A percentile compares a stretch with the other conserved stretches of the same genome.
These are phyloP conservation scores for Marmota flaviventris DNA, from an alignment of 2,113 vertebrate species.

Conservation along the genomic window DNA sequence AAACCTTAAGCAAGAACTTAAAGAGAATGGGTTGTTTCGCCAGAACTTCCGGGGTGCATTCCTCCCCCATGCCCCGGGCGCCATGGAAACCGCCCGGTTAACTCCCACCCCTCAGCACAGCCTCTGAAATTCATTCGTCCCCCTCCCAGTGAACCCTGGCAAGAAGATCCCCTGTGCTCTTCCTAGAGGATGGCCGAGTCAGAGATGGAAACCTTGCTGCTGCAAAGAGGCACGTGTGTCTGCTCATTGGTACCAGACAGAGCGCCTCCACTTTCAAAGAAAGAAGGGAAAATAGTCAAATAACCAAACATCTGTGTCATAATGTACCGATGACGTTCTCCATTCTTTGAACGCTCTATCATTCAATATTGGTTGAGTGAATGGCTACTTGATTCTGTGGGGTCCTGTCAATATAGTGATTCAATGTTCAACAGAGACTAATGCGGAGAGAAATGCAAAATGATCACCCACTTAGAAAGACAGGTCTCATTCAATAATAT, in stretches of 20 bases:
- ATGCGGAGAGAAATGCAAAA: background rate
- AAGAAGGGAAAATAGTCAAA: background rate
- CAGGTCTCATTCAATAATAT: background rate
- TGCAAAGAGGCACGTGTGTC: too few relatives aligned
- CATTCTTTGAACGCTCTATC: background rate
- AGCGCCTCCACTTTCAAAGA: background rate
- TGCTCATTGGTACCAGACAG: background rate
- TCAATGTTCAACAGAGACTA: background rate
- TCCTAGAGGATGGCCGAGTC: too few relatives aligned
- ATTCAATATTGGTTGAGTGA: background rate
- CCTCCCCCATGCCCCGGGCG: too few relatives aligned
- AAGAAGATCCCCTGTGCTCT: too few relatives aligned
- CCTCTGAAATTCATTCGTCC: too few relatives aligned
- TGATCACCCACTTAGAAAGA: background rate
- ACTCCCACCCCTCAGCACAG: too few relatives aligned
- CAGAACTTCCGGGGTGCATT: too few relatives aligned
- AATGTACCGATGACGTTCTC: background rate
- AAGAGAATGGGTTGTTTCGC: too few relatives aligned
- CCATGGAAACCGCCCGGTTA: too few relatives aligned
- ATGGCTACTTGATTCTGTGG: background rate
- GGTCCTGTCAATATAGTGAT: background rate
- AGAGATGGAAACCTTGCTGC: too few relatives aligned
- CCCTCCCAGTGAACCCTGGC: too few relatives aligned
- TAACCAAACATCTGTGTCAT: background rate
- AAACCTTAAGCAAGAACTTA: too few relatives aligned